Evolutionary conservation across 2,113 vertebrate genomes (phyloP).

Genomic region (Speoplatyrhinus poulsoni): DNA sequence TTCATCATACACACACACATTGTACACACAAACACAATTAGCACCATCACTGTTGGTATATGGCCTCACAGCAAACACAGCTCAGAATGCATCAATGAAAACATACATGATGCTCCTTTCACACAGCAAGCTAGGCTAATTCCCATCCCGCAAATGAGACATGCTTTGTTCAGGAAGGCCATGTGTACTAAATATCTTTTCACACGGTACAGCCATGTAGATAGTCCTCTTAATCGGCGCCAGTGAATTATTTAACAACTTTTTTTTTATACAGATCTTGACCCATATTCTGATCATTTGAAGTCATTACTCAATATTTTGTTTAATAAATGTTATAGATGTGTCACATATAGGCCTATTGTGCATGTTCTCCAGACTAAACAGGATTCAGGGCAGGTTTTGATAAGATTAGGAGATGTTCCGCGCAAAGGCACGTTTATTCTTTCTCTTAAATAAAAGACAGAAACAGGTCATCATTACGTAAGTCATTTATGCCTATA

Average conservation of each 20-base stretch:
- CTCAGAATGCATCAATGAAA: conserved; percentile 29
- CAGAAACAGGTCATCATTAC: too few species aligned
- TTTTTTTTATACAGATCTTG: conserved; percentile 71
- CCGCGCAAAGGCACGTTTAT: not conserved
- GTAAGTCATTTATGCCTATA: not conserved
- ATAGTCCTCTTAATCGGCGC: conserved; percentile 66
- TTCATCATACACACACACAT: conserved; percentile 4
- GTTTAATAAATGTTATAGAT: too few species aligned
- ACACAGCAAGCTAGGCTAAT: not conserved
- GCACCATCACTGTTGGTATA: not conserved
- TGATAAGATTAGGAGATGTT: conserved; percentile 17
- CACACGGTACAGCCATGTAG: conserved; percentile 43
- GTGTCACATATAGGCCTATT: conserved; percentile 41
- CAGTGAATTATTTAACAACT: conserved; percentile 69
- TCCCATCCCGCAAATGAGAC: not conserved
- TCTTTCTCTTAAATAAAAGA: conserved; percentile 1
- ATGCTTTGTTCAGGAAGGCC: too few species aligned
- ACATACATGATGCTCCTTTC: not conserved
- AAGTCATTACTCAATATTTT: conserved; percentile 52
- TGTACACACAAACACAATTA: conserved; percentile 25
- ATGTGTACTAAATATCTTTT: conserved; percentile 9
- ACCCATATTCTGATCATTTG: conserved; percentile 66
- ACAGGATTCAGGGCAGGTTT: conserved; percentile 4
- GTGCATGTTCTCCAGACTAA: conserved; percentile 20
- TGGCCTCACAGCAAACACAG: not conserved